phyloP scores from a whole-genome alignment of 2,797 vertebrate genomes.

The Diplodus puntazzo region DNA sequence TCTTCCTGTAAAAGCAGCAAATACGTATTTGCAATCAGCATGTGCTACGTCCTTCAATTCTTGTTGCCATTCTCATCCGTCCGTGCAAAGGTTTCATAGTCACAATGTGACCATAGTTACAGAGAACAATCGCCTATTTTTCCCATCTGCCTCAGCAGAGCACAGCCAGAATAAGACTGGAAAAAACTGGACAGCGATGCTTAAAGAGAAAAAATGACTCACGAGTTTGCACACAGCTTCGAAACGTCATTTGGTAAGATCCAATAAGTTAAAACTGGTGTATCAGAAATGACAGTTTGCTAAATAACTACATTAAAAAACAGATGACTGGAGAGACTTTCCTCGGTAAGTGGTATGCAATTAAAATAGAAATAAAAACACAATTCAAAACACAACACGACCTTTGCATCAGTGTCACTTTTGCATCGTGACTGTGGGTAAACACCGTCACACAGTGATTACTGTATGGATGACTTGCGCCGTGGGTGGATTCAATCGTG shows the following conservation, averaged over 20 bases:
- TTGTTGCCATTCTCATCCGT: not conserved
- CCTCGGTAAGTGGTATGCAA: not conserved
- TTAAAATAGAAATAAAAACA: not conserved
- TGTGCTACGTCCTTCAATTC: not conserved
- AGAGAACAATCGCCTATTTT: slow-evolving; percentile 14
- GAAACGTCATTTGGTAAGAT: not conserved
- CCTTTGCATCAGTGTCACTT: slow-evolving; percentile 16
- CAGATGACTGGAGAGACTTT: not conserved
- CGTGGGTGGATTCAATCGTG: slow-evolving; percentile 58
- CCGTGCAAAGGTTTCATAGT: slow-evolving; percentile 17
- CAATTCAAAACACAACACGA: not conserved
- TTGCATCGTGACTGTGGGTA: slow-evolving; percentile 59
- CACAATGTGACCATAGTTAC: slow-evolving; percentile 4
- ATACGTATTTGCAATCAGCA: not conserved
- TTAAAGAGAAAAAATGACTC: not conserved
- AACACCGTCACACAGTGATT: slow-evolving; percentile 29
- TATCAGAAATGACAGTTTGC: not conserved
- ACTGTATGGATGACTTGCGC: slow-evolving; percentile 35
- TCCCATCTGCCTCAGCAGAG: slow-evolving; percentile 6
- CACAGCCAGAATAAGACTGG: not conserved
- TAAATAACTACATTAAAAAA: not conserved
- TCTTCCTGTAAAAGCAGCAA: not conserved
- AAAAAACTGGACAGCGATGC: not conserved
- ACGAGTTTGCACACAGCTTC: too few species aligned
- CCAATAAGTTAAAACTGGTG: not conserved